Base-by-base conservation (phyloP, 1,140 invertebrate species). In the Oryctes rhinoceros region DNA sequence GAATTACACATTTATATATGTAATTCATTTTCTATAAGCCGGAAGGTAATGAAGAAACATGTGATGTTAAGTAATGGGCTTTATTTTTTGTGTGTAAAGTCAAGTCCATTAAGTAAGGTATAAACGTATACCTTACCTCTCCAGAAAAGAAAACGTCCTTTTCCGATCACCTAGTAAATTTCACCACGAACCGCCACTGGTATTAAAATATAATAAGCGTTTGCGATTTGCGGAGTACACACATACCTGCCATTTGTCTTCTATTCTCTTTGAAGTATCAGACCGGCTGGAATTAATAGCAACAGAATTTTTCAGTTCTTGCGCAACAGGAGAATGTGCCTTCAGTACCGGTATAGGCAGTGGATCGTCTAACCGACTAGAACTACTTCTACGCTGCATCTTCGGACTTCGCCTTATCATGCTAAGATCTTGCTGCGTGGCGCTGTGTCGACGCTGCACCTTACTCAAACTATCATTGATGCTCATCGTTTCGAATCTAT, bases 301-400 rank as follows among this genome's bases (percentile, higher is more conserved):
- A 30, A 86, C 79, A n/a, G 87, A 85, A 82, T 88, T 85, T 59
- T 85, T 86, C 53, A 87, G 80, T 80, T 88, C 86, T 79, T 85
- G 84, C 5, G 81, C 86, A 81, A 88, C 88, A 0, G 89, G 89
- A 4, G 89, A 89, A 83, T 90, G 89, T 76, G 86, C 87, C 84
- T 90, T 88, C 75, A 91, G 85, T 48, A 91, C 87, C 0, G 91
- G 91, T 82, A 90, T 89, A 0, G 90, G 90, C 53, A 88, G 81
- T 49, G 85, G 82, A 80, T 88, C 88, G n/a, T 89, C 87, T 76
- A 88, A 87, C 62, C 86, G 80, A 49, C 85, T 85, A 59, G 85
- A 86, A 80, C 84, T 87, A 82, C 86, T 86, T 48, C 86, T 82
- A 15, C 86, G 82, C 76, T 85, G 84, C 80, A 87, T 80, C 4